A percentile compares a stretch with the other conserved stretches of the same genome.
These are phyloP conservation scores for Andrena trimmerana DNA, from an alignment of 2,888 invertebrate species.

Conservation along the genomic window DNA sequence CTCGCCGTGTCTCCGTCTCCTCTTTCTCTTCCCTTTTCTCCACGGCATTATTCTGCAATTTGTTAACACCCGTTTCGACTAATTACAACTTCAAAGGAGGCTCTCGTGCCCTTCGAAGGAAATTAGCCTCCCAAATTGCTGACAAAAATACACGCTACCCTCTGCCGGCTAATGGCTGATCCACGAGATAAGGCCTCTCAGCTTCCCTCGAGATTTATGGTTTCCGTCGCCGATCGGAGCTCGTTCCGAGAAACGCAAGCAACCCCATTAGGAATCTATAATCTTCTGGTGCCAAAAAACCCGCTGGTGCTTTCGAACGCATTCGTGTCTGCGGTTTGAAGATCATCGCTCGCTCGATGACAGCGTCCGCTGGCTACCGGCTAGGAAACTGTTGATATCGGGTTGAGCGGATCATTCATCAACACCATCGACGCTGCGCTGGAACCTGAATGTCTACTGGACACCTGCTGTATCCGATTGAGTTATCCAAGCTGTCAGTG, in stretches of 20 bases:
- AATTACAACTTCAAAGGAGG: conserved; percentile 14
- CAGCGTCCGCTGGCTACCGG: background rate
- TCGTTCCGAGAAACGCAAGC: conserved; percentile 5
- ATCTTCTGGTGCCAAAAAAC: background rate
- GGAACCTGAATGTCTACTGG: conserved; percentile 1
- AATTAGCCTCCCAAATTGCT: conserved; percentile 20
- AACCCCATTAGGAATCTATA: conserved; percentile 6
- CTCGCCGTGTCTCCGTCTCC: background rate
- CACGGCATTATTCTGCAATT: conserved; percentile 24
- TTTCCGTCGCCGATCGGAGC: conserved; percentile 14
- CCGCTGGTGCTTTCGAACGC: background rate
- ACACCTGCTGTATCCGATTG: conserved; percentile 8
- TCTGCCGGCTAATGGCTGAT: conserved; percentile 19
- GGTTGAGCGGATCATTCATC: background rate
- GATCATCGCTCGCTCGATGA: background rate
- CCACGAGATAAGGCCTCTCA: background rate
- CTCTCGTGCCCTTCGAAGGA: conserved; percentile 4
- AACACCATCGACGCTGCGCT: background rate
- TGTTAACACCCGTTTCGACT: conserved; percentile 28
- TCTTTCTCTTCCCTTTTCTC: no score
- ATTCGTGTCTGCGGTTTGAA: no score
- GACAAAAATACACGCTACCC: conserved; percentile 7
- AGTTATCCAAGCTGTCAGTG: background rate
- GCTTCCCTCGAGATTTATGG: conserved; percentile 19
- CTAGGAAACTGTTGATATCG: background rate